Evolutionary conservation across 2,888 invertebrate species (phyloP).

Genomic region (Clunio marinus): DNA sequence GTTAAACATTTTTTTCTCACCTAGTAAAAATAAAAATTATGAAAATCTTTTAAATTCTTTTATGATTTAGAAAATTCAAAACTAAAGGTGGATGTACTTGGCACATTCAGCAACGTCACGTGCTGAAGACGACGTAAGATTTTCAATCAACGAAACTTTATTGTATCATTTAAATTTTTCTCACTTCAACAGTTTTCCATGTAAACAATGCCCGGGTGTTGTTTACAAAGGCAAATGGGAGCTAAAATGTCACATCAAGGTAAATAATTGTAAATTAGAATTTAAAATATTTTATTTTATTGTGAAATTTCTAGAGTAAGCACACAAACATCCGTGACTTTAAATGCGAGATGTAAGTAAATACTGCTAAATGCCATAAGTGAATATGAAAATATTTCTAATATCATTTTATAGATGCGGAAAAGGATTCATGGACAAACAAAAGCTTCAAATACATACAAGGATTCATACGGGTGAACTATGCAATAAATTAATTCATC

Average conservation of each 20-base stretch:
- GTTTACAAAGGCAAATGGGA: constrained; percentile 33
- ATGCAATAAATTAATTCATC: background rate
- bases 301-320: constrained; percentile 11
- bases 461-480: constrained; percentile 27
- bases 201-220: background rate
- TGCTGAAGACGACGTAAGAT: constrained; percentile 21
- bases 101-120: constrained; percentile 31
- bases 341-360: constrained; percentile 8
- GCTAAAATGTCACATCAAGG: constrained; percentile 16
- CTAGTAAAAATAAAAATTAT: background rate
- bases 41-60: background rate
- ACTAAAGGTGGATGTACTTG: constrained; percentile 28
- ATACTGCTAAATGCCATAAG: background rate
- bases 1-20: background rate
- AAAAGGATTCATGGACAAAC: constrained; percentile 31
- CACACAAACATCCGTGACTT: constrained; percentile 18
- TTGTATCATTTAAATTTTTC: background rate
- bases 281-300: background rate
- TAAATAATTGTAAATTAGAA: background rate
- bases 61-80: constrained; percentile 29
- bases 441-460: constrained; percentile 32
- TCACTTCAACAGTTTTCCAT: constrained; percentile 10
- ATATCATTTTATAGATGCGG: constrained; percentile 21
- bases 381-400: background rate
- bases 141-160: background rate